Evolutionary conservation across 2,888 invertebrate genomes (phyloP).

Genomic region (Gandaritis pyraliata): DNA sequence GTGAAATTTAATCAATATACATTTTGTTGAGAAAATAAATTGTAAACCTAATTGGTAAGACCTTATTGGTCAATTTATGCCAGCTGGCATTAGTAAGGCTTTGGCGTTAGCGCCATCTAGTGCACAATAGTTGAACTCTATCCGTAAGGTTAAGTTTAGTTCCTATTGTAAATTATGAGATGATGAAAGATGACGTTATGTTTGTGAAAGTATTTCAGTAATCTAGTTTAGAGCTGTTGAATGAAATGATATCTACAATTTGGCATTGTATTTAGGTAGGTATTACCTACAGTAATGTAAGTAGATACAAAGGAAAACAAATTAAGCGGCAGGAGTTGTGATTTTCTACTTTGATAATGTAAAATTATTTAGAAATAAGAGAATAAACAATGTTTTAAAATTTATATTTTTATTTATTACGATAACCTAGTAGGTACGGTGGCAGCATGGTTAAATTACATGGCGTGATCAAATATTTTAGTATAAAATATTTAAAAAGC

Average conservation of each 20-base stretch:
- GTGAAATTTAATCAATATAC: slow-evolving; percentile 64
- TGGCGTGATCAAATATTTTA: not conserved
- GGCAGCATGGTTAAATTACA: not conserved
- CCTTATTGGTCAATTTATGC: slow-evolving; percentile 34
- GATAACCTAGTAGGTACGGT: not conserved
- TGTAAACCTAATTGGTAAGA: slow-evolving; percentile 11
- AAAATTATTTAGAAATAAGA: slow-evolving; percentile 15
- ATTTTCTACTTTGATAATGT: slow-evolving; percentile 20
- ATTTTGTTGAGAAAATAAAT: slow-evolving; percentile 47
- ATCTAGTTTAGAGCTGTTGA: not conserved
- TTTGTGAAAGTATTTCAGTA: not conserved
- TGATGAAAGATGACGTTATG: slow-evolving; percentile 11
- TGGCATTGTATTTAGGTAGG: too few species aligned
- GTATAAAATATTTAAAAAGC: too few species aligned
- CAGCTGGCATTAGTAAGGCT: slow-evolving; percentile 45
- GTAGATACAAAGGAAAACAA: not conserved
- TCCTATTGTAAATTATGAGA: slow-evolving; percentile 28
- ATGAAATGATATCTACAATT: not conserved
- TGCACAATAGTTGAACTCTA: slow-evolving; percentile 46
- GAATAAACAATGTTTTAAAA: slow-evolving; percentile 17
- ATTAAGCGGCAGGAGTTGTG: slow-evolving; percentile 1
- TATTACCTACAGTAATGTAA: not conserved
- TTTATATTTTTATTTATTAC: slow-evolving; percentile 9
- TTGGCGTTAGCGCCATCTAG: slow-evolving; percentile 71
- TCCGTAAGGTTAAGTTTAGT: slow-evolving; percentile 35